Conservation (phyloP, 2,797 vertebrate species). For the Anolis apletophallus region DNA sequence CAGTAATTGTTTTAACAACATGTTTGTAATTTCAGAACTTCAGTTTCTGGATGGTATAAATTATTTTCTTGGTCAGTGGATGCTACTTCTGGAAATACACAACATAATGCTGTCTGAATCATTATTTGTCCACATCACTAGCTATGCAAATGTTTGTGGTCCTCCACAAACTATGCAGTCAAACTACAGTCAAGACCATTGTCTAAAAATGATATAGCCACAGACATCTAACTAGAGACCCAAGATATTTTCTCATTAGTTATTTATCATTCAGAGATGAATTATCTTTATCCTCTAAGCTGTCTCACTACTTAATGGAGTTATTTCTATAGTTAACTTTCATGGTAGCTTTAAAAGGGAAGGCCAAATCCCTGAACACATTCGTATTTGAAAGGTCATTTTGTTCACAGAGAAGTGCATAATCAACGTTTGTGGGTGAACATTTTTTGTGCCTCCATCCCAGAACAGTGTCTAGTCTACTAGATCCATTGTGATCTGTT, state of each 20-base stretch:
- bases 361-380: not conserved
- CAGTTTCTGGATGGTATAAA: not conserved
- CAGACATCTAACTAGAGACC: conserved; percentile 14
- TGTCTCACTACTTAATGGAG: conserved; percentile 14
- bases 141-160: not conserved
- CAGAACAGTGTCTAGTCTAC: not conserved
- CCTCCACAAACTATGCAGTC: not conserved
- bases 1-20: not conserved
- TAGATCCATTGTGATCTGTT: not conserved
- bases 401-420: not conserved
- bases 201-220: not conserved
- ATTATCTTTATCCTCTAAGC: conserved; percentile 21
- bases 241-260: conserved; percentile 32
- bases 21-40: not conserved
- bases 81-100: not conserved
- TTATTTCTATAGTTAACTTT: conserved; percentile 17
- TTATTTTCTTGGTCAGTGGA: not conserved
- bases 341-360: conserved; percentile 40
- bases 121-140: not conserved
- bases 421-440: not conserved
- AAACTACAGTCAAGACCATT: not conserved
- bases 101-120: not conserved
- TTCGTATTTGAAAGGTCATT: not conserved
- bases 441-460: not conserved
- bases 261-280: conserved; percentile 44